Conservation (phyloP, 1,140 invertebrate genomes). For the Aphis gossypii region DNA sequence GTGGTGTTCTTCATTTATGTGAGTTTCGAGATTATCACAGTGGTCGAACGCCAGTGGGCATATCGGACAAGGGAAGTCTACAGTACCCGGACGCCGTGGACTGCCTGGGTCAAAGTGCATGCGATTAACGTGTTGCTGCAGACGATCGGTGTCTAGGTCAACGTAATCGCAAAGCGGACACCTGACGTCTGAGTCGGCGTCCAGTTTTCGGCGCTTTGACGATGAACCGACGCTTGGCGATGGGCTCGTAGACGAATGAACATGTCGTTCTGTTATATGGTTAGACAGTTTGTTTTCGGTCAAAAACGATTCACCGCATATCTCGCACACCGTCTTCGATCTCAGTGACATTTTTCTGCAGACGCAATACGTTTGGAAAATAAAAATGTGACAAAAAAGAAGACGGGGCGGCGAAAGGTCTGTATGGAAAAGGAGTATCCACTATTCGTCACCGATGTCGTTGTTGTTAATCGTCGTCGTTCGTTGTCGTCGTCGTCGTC, state of each 20-base stretch:
- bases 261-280: conserved; percentile 49
- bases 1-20: conserved; percentile 84
- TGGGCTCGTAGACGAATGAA: conserved; percentile 38
- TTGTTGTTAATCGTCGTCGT: neutral
- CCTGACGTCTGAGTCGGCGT: conserved; percentile 22
- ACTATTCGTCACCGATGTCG: neutral
- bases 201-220: conserved; percentile 44
- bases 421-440: neutral
- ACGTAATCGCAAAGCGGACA: conserved; percentile 48
- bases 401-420: neutral
- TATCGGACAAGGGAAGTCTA: conserved; percentile 72
- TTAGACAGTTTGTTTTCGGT: conserved; percentile 52
- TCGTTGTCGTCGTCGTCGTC: too few relatives aligned
- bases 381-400: neutral
- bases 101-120: conserved; percentile 85
- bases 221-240: conserved; percentile 21
- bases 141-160: conserved; percentile 37
- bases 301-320: conserved; percentile 52
- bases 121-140: conserved; percentile 75
- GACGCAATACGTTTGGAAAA: neutral
- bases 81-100: conserved; percentile 70
- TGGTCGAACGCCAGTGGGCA: conserved; percentile 77
- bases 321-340: conserved; percentile 48
- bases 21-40: conserved; percentile 80
- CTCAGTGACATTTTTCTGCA: neutral